A percentile compares a stretch with the other conserved stretches of the same genome.
These are phyloP conservation scores for Petrocephalus sullivani DNA, from an alignment of 2,797 vertebrate genomes.

Conservation along the genomic window DNA sequence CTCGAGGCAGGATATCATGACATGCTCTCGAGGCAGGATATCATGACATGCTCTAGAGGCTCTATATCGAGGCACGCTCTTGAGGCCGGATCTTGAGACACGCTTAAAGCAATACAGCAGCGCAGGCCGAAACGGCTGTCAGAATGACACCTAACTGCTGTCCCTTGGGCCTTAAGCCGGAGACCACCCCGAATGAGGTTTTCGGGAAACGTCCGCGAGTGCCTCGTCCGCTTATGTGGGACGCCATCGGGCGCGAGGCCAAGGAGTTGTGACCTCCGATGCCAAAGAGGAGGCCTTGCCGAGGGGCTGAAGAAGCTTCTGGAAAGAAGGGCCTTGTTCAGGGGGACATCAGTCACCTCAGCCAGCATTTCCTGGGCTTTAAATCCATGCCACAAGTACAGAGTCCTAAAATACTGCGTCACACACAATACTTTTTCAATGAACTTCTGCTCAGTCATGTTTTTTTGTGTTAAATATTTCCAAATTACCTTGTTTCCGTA, in stretches of 20 bases:
- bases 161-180: not conserved
- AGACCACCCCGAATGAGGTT: not conserved
- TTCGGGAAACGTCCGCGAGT: not conserved
- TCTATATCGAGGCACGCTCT: too few species aligned
- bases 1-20: too few species aligned
- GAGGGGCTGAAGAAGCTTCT: not conserved
- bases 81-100: too few species aligned
- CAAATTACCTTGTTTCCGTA: not conserved
- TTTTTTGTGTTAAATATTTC: not conserved
- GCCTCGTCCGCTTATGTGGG: not conserved
- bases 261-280: not conserved
- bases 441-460: not conserved
- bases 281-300: not conserved
- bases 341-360: too few species aligned
- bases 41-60: too few species aligned
- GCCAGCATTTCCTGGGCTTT: too few species aligned
- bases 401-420: too few species aligned
- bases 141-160: not conserved
- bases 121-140: too few species aligned
- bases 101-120: too few species aligned
- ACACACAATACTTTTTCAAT: not conserved
- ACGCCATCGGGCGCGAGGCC: not conserved
- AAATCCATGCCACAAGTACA: not conserved
- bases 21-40: too few species aligned
- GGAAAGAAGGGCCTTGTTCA: not conserved